These are phyloP conservation scores for Asobara japonica DNA, from an alignment of 1,140 invertebrate genomes.

Conservation along the genomic window DNA sequence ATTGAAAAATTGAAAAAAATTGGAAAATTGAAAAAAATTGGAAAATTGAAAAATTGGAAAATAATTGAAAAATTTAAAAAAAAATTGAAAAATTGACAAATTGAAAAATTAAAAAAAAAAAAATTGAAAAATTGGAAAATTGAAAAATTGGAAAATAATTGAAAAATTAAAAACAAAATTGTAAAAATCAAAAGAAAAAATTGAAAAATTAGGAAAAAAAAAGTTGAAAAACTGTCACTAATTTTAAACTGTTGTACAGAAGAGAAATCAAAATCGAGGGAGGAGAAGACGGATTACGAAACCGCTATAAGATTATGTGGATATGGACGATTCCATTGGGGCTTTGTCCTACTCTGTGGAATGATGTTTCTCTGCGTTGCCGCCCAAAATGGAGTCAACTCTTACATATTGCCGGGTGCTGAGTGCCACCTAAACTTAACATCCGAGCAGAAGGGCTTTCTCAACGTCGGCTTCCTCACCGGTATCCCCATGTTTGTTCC, in stretches of 20 bases:
- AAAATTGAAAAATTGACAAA: no score
- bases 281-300: slow-evolving; percentile 2
- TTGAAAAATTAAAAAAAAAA: no score
- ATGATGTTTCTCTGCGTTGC: slow-evolving; percentile 67
- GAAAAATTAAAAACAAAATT: no score
- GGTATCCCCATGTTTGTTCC: no score
- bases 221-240: neutral
- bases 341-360: slow-evolving; percentile 50
- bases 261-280: neutral
- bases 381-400: slow-evolving; percentile 71
- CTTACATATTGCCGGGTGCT: slow-evolving; percentile 69
- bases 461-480: slow-evolving; percentile 70
- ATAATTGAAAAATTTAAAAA: no score
- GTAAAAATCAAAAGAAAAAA: neutral
- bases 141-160: no score
- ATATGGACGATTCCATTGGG: slow-evolving; percentile 54
- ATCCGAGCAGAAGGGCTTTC: slow-evolving; percentile 67
- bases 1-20: no score
- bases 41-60: no score
- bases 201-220: neutral
- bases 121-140: no score
- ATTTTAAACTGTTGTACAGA: neutral
- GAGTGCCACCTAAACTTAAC: slow-evolving; percentile 68
- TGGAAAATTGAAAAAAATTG: no score
- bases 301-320: slow-evolving; percentile 23